These are phyloP conservation scores for Pogonocichla stellata DNA, from an alignment of 2,113 vertebrate genomes.

Conservation along the genomic window DNA sequence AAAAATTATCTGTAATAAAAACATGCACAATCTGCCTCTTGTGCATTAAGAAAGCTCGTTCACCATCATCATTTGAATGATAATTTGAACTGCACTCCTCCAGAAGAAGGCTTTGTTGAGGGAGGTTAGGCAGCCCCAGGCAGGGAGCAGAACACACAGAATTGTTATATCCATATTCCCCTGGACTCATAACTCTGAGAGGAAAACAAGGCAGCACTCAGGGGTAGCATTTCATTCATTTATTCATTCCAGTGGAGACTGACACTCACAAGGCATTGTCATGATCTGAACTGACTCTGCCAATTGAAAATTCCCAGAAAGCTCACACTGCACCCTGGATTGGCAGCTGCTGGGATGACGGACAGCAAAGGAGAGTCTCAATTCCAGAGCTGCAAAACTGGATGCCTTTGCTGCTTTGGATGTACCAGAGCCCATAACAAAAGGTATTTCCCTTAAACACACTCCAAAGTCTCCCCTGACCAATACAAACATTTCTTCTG, in stretches of 20 bases:
- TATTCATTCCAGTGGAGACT: not conserved
- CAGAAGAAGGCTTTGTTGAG: not conserved
- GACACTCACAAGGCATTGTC: not conserved
- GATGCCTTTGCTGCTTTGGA: not conserved
- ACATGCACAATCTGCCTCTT: not conserved
- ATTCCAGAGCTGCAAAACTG: not conserved
- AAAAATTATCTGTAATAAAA: conserved; percentile 6
- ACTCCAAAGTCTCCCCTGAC: not conserved
- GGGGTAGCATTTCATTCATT: not conserved
- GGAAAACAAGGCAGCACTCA: not conserved
- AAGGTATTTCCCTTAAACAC: not conserved
- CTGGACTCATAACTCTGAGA: not conserved
- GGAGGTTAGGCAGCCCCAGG: not conserved
- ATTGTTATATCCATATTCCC: not conserved
- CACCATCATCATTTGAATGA: not conserved
- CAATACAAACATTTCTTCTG: not conserved
- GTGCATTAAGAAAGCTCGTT: not conserved
- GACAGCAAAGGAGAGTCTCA: not conserved
- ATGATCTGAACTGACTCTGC: not conserved
- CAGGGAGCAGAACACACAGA: not conserved
- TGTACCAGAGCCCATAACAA: not conserved
- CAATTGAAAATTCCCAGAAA: not conserved
- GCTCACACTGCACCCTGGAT: not conserved
- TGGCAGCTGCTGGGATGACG: not conserved
- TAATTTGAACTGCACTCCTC: not conserved